These are phyloP conservation scores for Drosophila suzukii DNA, from an alignment of 1,140 invertebrate genomes.

Conservation along the genomic window DNA sequence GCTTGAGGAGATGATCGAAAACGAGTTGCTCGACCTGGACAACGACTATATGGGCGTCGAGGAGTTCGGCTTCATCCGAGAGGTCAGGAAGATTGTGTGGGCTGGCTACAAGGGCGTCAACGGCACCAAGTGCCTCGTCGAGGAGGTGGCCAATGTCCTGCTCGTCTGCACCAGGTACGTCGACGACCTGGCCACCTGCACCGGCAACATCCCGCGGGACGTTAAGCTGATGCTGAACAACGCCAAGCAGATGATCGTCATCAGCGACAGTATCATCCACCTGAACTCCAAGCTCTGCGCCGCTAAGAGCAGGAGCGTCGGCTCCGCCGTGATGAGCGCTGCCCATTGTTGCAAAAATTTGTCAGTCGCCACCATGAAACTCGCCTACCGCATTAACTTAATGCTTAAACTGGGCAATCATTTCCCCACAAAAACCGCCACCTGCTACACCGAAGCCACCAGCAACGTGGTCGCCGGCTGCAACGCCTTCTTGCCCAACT, in stretches of 20 bases:
- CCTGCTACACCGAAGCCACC: conserved; percentile 46
- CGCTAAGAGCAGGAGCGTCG: neutral
- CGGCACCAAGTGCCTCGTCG: conserved; percentile 59
- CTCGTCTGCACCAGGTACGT: conserved; percentile 43
- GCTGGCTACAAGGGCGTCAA: conserved; percentile 33
- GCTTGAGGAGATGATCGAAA: conserved; percentile 10
- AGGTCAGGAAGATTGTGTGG: conserved; percentile 14
- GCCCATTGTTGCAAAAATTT: conserved; percentile 14
- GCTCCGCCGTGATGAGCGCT: neutral
- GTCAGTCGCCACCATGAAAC: conserved; percentile 6
- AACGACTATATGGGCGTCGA: conserved; percentile 51
- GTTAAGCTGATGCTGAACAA: conserved; percentile 36
- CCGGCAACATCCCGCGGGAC: conserved; percentile 45
- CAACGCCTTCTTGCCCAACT: conserved; percentile 47
- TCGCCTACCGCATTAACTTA: conserved; percentile 31
- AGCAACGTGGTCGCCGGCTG: conserved; percentile 18
- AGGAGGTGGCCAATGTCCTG: conserved; percentile 35
- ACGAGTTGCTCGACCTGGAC: neutral
- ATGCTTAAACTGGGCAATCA: conserved; percentile 29
- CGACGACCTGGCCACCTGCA: conserved; percentile 34
- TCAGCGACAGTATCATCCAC: conserved; percentile 40
- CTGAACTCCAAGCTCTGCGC: conserved; percentile 31
- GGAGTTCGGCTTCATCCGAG: conserved; percentile 15
- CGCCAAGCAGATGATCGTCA: conserved; percentile 33
- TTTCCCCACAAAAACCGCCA: conserved; percentile 40